These are phyloP conservation scores for Myiotriccus ornatus DNA, from an alignment of 2,797 vertebrate species.

Conservation along the genomic window DNA sequence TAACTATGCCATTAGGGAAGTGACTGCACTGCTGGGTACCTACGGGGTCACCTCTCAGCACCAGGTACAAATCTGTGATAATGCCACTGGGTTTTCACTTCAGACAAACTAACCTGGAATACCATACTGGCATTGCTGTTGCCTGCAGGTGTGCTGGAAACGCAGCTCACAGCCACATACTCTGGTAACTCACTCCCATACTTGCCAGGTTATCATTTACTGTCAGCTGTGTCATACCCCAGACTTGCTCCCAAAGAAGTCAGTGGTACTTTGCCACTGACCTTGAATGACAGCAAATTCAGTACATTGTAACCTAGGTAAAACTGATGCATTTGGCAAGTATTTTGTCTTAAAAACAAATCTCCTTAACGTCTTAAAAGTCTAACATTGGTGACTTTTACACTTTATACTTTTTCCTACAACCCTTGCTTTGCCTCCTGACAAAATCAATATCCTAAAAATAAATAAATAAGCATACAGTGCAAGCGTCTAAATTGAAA, in stretches of 20 bases:
- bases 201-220: fast-evolving
- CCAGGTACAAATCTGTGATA: background rate
- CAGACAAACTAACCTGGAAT: background rate
- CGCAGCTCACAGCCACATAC: background rate
- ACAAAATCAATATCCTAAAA: conserved; percentile 51
- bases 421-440: background rate
- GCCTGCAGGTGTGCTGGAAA: background rate
- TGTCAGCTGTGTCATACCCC: background rate
- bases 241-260: background rate
- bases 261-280: background rate
- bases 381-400: background rate
- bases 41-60: background rate
- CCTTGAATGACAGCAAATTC: background rate
- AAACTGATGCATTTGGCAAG: background rate
- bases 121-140: background rate
- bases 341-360: background rate
- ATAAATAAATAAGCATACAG: conserved; percentile 35
- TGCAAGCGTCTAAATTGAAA: background rate
- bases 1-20: background rate
- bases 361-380: background rate
- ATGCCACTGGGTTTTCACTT: background rate
- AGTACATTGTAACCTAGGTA: background rate
- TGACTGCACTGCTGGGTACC: background rate
- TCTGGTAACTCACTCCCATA: background rate
- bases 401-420: background rate